Conservation (phyloP, 1,140 invertebrate species). For the Heliconius melpomene region DNA sequence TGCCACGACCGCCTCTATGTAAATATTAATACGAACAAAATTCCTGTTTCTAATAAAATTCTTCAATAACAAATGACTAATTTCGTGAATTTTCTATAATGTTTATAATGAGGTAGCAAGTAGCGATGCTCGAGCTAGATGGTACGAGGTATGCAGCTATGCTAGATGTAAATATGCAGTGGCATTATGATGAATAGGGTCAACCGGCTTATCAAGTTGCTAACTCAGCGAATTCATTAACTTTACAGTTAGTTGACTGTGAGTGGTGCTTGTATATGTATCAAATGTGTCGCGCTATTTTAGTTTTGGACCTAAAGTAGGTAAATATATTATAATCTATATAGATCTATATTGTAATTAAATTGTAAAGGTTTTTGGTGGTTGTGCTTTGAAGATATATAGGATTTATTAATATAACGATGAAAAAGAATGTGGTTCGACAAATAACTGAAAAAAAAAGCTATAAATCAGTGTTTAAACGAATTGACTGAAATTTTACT, state of each 20-base stretch:
- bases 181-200: constrained; percentile 5
- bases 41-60: too few species aligned
- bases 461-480: too few species aligned
- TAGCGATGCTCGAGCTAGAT: neutral
- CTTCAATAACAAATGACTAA: neutral
- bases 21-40: neutral
- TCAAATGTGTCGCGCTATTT: neutral
- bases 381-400: too few species aligned
- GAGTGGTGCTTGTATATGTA: neutral
- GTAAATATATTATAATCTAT: too few species aligned
- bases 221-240: constrained; percentile 9
- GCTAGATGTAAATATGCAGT: constrained; percentile 5
- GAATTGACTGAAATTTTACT: too few species aligned
- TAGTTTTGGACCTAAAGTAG: too few species aligned
- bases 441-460: too few species aligned
- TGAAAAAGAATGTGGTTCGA: too few species aligned
- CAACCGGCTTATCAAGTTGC: constrained; percentile 9
- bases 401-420: too few species aligned
- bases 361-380: too few species aligned
- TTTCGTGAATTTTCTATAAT: neutral
- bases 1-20: too few species aligned
- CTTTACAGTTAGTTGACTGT: constrained; percentile 3
- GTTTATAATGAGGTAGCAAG: neutral
- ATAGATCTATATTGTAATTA: too few species aligned
- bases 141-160: neutral